These are phyloP conservation scores for Masnerella sp. DNA, from an alignment of 2,888 invertebrate species.

Conservation along the genomic window DNA sequence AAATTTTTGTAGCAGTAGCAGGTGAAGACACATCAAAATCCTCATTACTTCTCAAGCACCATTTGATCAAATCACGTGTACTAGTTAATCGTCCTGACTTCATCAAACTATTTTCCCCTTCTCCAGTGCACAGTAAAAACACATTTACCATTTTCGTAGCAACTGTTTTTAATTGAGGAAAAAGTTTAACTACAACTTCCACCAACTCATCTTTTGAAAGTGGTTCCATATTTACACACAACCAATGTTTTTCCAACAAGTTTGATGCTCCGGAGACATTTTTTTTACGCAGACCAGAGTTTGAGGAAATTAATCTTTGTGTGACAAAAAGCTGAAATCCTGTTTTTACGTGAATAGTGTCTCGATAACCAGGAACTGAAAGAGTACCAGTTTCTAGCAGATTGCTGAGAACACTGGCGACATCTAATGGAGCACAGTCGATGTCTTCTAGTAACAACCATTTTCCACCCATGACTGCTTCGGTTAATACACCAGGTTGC, in stretches of 20 bases:
- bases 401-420: constrained; percentile 91
- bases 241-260: constrained; percentile 89
- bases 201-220: constrained; percentile 86
- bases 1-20: constrained; percentile 83
- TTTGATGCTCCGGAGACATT: constrained; percentile 82
- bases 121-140: constrained; percentile 83
- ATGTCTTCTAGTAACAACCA: constrained; percentile 98
- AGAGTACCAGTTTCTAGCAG: constrained; percentile 90
- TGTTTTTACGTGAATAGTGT: constrained; percentile 87
- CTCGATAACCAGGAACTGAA: constrained; percentile 93
- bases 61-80: constrained; percentile 93
- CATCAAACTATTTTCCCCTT: constrained; percentile 75
- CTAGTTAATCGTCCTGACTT: constrained; percentile 83
- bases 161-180: constrained; percentile 85
- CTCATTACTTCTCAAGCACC: constrained; percentile 88
- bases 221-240: constrained; percentile 89
- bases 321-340: constrained; percentile 97
- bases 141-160: constrained; percentile 88
- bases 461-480: constrained; percentile 90
- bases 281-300: constrained; percentile 71
- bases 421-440: constrained; percentile 95
- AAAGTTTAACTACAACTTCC: constrained; percentile 84
- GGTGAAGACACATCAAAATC: constrained; percentile 87
- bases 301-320: constrained; percentile 78
- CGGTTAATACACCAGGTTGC: constrained; percentile 95